Base-by-base conservation (phyloP, 2,797 vertebrate genomes). In the Triplophysa bombifrons region DNA sequence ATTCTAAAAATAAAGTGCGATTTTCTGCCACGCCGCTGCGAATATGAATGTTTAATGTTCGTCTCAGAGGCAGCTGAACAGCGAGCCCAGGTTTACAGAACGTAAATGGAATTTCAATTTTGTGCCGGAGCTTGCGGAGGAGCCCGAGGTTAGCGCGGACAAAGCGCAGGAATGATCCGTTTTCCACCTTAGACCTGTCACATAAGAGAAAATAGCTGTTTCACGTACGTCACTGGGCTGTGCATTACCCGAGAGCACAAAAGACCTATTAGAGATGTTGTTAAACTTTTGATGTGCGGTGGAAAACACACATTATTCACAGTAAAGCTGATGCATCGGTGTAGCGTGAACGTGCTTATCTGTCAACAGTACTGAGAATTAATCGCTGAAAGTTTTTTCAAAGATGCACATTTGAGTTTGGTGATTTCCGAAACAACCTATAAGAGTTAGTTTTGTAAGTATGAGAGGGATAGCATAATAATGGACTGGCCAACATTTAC, bases 1-100 rank as follows among this genome's bases (percentile, higher is more conserved):
- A 92, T 91, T 91, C 91, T 91, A 87, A 92, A 93, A 93, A 93
- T 93, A 93, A 88, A 88, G 88, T 88, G 70, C 87, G 89, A 90
- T 88, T 88, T 86, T 85, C 85, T 80, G 74, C 88, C 85, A 84
- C 72, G 53, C 72, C 56, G 68, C 87, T 85, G 63, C 65, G 67
- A 69, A 51, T 84, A 89, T 93, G 85, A 93, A 93, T 91, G 19
- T 90, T 93, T 91, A 80, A 94, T 92, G 74, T 67, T 81, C 80
- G 83, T 86, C 91, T 77, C 48, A 17, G 48, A 77, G 66, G 66
- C 55, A 34, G 44, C 63, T 19, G 83, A 78, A 89, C 50, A 66
- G 44, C 88, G 83, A 72, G 78, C 75, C 56, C 22, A 64, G 16
- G 53, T 58, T 76, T 68, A 22, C 38, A 0, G 11, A 20, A 20